Conservation (phyloP, 2,797 vertebrate genomes). For the Cyclura pinguis region DNA sequence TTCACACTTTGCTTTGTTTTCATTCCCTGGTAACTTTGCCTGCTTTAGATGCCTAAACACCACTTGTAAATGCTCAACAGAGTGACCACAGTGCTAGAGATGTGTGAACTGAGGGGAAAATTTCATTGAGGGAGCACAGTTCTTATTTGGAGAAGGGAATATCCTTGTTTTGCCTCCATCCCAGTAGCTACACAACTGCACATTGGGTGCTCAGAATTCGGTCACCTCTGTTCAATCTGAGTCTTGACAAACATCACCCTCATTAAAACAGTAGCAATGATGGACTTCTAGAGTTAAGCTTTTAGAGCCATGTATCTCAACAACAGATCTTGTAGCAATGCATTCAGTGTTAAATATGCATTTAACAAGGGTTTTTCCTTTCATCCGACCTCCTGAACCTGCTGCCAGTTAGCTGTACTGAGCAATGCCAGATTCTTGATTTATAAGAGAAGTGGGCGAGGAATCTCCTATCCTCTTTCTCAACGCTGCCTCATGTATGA, state of each 20-base stretch:
- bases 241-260: neutral
- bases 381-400: neutral
- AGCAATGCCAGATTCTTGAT: neutral
- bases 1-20: too few relatives aligned
- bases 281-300: neutral
- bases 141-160: too few relatives aligned
- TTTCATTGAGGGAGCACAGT: too few relatives aligned
- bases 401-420: neutral
- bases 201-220: too few relatives aligned
- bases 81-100: too few relatives aligned
- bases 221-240: neutral
- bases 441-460: neutral
- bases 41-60: too few relatives aligned
- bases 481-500: neutral
- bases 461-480: neutral
- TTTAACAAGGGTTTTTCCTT: neutral
- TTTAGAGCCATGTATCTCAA: neutral
- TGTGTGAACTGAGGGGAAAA: too few relatives aligned
- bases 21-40: too few relatives aligned
- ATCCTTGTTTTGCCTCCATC: too few relatives aligned
- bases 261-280: neutral
- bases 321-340: neutral
- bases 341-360: neutral
- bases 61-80: too few relatives aligned
- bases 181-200: too few relatives aligned